Percentiles rank a stretch among this genome's conserved stretches.
Evolutionary conservation across 2,113 vertebrate genomes (phyloP).

Genomic region (Rhinoderma darwinii): DNA sequence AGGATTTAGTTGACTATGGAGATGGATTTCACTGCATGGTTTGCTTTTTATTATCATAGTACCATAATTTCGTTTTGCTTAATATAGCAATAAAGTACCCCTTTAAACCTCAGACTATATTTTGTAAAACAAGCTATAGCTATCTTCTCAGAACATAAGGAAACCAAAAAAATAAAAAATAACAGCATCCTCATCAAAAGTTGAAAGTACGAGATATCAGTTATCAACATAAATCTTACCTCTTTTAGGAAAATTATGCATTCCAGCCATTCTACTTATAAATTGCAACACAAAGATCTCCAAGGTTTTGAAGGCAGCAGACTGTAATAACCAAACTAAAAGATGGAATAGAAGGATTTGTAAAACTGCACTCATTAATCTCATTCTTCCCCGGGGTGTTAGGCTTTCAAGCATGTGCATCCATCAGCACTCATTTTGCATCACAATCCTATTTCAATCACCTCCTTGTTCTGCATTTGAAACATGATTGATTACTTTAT

Average conservation of each 20-base stretch:
- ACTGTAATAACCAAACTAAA: constrained; percentile 41
- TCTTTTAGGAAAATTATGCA: constrained; percentile 16
- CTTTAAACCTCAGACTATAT: not conserved
- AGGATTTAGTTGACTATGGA: not conserved
- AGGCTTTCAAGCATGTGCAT: constrained; percentile 38
- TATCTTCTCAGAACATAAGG: not conserved
- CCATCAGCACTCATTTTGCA: constrained; percentile 31
- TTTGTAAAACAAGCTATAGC: not conserved
- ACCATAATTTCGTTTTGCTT: not conserved
- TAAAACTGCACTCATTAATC: constrained; percentile 43
- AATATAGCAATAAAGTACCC: not conserved
- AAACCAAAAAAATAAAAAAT: not conserved
- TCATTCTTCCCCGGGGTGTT: constrained; percentile 30
- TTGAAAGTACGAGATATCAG: not conserved
- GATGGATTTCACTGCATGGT: not conserved
- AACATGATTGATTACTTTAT: constrained; percentile 35
- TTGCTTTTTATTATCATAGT: not conserved
- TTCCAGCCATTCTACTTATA: constrained; percentile 12
- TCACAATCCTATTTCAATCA: constrained; percentile 36
- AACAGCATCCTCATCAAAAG: not conserved
- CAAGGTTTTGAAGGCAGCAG: constrained; percentile 14
- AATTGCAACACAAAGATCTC: constrained; percentile 21
- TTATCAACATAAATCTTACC: constrained; percentile 21
- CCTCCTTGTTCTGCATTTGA: not conserved
- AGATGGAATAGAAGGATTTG: constrained; percentile 41